Conservation (phyloP, 2,888 invertebrate species). For the Seira musarum region DNA sequence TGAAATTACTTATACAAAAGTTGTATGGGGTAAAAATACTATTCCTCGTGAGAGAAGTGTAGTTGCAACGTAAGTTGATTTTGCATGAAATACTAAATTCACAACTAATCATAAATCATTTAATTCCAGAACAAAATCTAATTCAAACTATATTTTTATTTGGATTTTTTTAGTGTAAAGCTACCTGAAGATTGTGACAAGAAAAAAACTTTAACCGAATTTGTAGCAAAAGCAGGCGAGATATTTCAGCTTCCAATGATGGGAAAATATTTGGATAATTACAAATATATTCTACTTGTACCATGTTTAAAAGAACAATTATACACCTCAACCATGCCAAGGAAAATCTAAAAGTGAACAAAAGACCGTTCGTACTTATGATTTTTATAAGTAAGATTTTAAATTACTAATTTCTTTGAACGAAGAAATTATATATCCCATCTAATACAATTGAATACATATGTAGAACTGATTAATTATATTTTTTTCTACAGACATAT, state of each 20-base stretch:
- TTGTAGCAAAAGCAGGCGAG: slow-evolving; percentile 45
- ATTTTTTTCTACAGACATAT: slow-evolving; percentile 31
- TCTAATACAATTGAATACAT: too few relatives aligned
- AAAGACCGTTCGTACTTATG: slow-evolving; percentile 29
- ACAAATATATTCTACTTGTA: slow-evolving; percentile 37
- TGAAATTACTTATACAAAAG: slow-evolving; percentile 53
- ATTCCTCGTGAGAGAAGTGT: slow-evolving; percentile 54
- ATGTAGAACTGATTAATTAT: too few relatives aligned
- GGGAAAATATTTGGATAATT: slow-evolving; percentile 50
- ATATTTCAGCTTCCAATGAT: slow-evolving; percentile 49
- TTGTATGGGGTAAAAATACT: slow-evolving; percentile 47
- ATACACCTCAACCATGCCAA: slow-evolving; percentile 20
- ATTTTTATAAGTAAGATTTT: slow-evolving; percentile 41
- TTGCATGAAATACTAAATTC: not conserved
- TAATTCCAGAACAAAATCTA: too few relatives aligned
- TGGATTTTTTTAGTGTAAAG: not conserved
- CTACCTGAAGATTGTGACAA: slow-evolving; percentile 28
- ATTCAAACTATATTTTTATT: not conserved
- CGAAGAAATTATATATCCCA: too few relatives aligned
- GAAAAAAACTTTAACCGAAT: slow-evolving; percentile 8
- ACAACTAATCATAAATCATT: not conserved
- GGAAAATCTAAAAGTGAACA: slow-evolving; percentile 36
- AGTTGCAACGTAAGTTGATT: slow-evolving; percentile 40
- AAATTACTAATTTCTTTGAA: too few relatives aligned
- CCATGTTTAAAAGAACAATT: slow-evolving; percentile 51